phyloP scores from a whole-genome alignment of 1,140 invertebrate species.

The Hetaerina americana region DNA sequence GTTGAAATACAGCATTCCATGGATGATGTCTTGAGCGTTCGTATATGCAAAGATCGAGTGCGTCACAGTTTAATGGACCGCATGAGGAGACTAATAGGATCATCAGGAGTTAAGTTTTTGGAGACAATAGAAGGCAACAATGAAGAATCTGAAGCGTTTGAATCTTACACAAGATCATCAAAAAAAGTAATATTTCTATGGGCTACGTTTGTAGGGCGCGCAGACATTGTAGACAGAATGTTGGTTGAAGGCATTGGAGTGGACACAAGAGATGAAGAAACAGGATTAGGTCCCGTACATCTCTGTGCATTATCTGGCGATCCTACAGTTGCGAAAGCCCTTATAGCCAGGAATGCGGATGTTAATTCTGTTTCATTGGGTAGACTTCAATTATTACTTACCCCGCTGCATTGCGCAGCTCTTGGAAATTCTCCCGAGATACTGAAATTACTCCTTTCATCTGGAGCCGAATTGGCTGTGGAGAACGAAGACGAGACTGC shows the following conservation, averaged over 20 bases:
- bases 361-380: slow-evolving; percentile 34
- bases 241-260: slow-evolving; percentile 50
- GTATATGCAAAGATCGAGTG: neutral
- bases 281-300: slow-evolving; percentile 54
- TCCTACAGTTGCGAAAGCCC: slow-evolving; percentile 48
- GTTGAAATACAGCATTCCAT: neutral
- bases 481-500: slow-evolving; percentile 47
- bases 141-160: neutral
- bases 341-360: slow-evolving; percentile 51
- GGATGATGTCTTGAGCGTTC: neutral
- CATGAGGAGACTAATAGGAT: neutral
- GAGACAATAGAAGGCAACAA: neutral
- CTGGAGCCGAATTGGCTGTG: slow-evolving; percentile 40
- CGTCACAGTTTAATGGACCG: neutral
- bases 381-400: slow-evolving; percentile 42
- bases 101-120: neutral
- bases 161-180: neutral
- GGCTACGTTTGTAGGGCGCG: slow-evolving; percentile 50
- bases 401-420: slow-evolving; percentile 66
- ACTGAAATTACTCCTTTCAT: slow-evolving; percentile 51
- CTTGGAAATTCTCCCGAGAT: slow-evolving; percentile 62
- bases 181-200: slow-evolving; percentile 44
- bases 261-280: slow-evolving; percentile 47
- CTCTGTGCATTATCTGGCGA: slow-evolving; percentile 63
- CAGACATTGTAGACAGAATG: slow-evolving; percentile 44